phyloP scores from a whole-genome alignment of 2,797 vertebrate genomes.

The Hyperoplus immaculatus region DNA sequence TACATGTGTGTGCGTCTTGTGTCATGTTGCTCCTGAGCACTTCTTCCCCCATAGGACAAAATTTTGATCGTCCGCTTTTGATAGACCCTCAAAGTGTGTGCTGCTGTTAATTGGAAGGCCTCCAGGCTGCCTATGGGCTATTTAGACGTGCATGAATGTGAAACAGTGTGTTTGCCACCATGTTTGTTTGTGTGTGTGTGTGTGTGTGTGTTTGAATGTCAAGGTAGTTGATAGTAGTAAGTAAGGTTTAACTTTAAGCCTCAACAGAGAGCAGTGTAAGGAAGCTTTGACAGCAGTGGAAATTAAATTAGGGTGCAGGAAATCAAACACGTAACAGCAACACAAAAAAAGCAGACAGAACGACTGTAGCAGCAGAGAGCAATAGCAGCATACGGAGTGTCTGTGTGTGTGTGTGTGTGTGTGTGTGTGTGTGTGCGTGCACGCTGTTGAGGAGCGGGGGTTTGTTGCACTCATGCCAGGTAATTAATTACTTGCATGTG shows the following conservation, averaged over 20 bases:
- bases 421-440: neutral
- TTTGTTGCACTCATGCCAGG: conserved; percentile 30
- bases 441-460: too few relatives aligned
- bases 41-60: conserved; percentile 44
- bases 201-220: conserved; percentile 24
- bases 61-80: conserved; percentile 49
- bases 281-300: conserved; percentile 45
- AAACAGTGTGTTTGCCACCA: conserved; percentile 34
- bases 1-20: conserved; percentile 22
- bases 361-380: conserved; percentile 27
- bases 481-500: conserved; percentile 52
- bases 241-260: conserved; percentile 35
- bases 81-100: conserved; percentile 49
- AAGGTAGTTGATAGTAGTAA: conserved; percentile 23
- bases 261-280: conserved; percentile 49
- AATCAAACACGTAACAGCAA: conserved; percentile 45
- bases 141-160: conserved; percentile 40
- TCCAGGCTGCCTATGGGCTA: conserved; percentile 68
- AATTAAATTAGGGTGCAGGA: conserved; percentile 65
- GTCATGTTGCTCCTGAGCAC: conserved; percentile 43
- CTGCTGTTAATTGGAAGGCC: conserved; percentile 75
- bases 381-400: conserved; percentile 1
- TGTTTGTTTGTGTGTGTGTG: neutral
- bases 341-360: conserved; percentile 2
- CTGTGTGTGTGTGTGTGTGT: neutral